Conservation (phyloP, 2,113 vertebrate genomes). For the Athene noctua region DNA sequence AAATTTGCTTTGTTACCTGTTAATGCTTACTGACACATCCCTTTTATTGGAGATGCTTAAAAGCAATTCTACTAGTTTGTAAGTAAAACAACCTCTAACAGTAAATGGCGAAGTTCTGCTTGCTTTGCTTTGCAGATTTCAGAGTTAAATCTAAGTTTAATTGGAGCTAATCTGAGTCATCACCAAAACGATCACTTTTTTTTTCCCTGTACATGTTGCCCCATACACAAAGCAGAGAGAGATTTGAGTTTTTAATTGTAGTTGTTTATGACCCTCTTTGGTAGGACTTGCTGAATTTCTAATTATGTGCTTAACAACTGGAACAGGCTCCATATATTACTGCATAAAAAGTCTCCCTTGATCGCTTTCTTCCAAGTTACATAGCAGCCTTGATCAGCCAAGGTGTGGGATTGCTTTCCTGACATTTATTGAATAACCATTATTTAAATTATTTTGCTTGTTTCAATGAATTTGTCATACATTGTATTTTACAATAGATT, state of each 20-base stretch:
- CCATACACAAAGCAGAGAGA: background rate
- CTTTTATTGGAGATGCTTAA: background rate
- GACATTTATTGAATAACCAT: slow-evolving; percentile 28
- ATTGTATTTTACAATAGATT: slow-evolving; percentile 32
- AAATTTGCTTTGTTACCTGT: background rate
- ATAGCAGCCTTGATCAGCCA: background rate
- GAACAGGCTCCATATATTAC: background rate
- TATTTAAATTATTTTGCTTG: slow-evolving; percentile 46
- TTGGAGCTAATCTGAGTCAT: background rate
- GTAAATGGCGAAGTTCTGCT: background rate
- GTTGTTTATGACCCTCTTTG: background rate
- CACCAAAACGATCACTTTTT: background rate
- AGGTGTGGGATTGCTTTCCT: slow-evolving; percentile 20
- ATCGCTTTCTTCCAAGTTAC: background rate
- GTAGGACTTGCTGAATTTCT: slow-evolving; percentile 8
- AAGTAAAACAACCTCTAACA: background rate
- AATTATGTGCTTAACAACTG: slow-evolving; percentile 28
- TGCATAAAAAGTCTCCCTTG: background rate
- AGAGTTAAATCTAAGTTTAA: background rate
- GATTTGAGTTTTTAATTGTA: background rate
- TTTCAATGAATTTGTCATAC: slow-evolving; percentile 24
- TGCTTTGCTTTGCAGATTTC: background rate
- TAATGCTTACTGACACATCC: background rate
- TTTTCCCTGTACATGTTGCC: accelerated
- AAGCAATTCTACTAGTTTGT: background rate